Conservation (phyloP, 2,797 vertebrate genomes). For the Lacerta agilis region DNA sequence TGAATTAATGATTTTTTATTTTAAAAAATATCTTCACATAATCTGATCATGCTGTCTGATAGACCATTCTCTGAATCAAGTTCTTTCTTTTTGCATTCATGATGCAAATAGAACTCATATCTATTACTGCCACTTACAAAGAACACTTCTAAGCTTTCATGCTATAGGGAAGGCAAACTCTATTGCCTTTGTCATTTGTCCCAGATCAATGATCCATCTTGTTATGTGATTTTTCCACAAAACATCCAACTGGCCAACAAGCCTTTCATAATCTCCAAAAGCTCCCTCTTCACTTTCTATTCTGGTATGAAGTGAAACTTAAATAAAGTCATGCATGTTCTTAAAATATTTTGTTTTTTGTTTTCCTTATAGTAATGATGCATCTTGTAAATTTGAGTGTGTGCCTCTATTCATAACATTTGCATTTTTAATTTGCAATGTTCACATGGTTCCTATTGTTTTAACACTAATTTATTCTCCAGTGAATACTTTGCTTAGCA, state of each 20-base stretch:
- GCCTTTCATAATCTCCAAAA: not conserved
- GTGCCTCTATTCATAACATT: not conserved
- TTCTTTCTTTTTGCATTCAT: not conserved
- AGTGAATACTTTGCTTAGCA: not conserved
- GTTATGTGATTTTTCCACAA: not conserved
- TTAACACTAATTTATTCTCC: slow-evolving; percentile 1
- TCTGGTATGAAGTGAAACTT: not conserved
- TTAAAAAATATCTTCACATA: not conserved
- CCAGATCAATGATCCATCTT: not conserved
- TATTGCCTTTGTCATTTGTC: not conserved
- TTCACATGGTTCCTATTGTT: not conserved
- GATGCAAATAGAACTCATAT: not conserved
- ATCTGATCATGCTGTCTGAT: not conserved
- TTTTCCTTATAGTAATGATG: not conserved
- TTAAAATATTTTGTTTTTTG: not conserved
- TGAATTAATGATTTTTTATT: not conserved
- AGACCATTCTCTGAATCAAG: not conserved
- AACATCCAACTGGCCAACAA: not conserved
- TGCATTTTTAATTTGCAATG: not conserved
- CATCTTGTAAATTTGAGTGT: not conserved
- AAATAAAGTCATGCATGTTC: slow-evolving; percentile 1
- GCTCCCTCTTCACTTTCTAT: not conserved
- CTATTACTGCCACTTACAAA: not conserved
- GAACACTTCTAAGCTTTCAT: not conserved
- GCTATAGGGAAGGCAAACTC: not conserved